These are phyloP conservation scores for Halcyon badia DNA, from an alignment of 2,797 vertebrate species.

Conservation along the genomic window DNA sequence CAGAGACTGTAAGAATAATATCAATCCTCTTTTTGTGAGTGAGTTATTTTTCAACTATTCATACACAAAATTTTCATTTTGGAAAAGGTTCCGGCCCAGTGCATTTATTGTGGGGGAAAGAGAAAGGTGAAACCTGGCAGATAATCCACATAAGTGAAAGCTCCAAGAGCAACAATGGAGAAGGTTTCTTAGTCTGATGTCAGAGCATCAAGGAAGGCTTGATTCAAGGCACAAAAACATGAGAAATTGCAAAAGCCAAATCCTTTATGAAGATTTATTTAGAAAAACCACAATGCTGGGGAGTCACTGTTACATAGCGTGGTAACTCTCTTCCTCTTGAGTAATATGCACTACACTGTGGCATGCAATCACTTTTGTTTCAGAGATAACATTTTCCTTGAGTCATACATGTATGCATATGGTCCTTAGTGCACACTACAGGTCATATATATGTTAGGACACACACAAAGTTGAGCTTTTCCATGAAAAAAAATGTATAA, in stretches of 20 bases:
- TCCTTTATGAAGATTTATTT: conserved; percentile 68
- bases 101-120: neutral
- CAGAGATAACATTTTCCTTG: conserved; percentile 16
- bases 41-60: neutral
- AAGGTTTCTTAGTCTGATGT: neutral
- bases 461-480: conserved; percentile 13
- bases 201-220: neutral
- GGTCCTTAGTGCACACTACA: conserved; percentile 1
- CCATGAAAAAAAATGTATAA: conserved; percentile 57
- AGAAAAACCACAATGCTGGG: conserved; percentile 59
- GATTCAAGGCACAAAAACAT: neutral
- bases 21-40: neutral
- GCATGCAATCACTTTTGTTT: conserved; percentile 54
- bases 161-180: neutral
- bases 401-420: neutral
- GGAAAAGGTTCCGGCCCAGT: neutral
- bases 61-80: neutral
- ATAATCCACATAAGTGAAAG: neutral
- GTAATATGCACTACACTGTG: conserved; percentile 45
- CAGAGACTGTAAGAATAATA: neutral
- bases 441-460: neutral
- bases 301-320: conserved; percentile 29
- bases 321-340: conserved; percentile 41
- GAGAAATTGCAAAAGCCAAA: neutral
- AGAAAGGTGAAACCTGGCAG: neutral